A percentile compares a stretch with the other conserved stretches of the same genome.
phyloP scores from a whole-genome alignment of 1,140 invertebrate species.

The Temnothorax nylanderi region DNA sequence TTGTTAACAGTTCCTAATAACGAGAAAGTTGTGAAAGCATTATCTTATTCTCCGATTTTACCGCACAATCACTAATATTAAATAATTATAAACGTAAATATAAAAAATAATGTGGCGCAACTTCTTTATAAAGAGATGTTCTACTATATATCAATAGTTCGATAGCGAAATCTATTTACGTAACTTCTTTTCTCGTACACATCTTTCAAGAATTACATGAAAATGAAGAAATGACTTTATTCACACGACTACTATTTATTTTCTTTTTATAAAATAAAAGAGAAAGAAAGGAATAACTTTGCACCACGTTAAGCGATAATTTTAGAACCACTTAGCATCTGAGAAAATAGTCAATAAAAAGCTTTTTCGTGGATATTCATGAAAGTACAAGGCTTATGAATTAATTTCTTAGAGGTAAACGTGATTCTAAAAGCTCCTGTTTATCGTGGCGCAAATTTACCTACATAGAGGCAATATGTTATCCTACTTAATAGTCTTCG shows the following conservation, averaged over 20 bases:
- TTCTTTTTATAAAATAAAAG: neutral
- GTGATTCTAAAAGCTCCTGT: neutral
- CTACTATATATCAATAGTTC: neutral
- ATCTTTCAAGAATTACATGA: neutral
- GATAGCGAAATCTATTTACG: neutral
- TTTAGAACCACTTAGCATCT: neutral
- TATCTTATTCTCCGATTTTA: neutral
- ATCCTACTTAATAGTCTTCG: neutral
- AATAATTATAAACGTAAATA: conserved; percentile 12
- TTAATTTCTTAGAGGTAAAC: neutral
- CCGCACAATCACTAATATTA: too few species aligned
- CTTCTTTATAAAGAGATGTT: neutral
- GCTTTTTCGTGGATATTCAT: neutral
- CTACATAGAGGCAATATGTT: neutral
- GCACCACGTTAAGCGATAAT: neutral
- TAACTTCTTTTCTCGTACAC: neutral
- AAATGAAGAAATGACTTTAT: neutral
- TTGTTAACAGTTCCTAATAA: neutral
- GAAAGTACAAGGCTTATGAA: neutral
- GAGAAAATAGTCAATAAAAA: neutral
- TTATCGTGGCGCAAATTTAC: neutral
- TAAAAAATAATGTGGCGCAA: neutral
- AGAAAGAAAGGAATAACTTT: neutral
- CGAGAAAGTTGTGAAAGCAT: neutral
- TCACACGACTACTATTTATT: neutral